These are phyloP conservation scores for Pollenia angustigena DNA, from an alignment of 2,888 invertebrate genomes.

Conservation along the genomic window DNA sequence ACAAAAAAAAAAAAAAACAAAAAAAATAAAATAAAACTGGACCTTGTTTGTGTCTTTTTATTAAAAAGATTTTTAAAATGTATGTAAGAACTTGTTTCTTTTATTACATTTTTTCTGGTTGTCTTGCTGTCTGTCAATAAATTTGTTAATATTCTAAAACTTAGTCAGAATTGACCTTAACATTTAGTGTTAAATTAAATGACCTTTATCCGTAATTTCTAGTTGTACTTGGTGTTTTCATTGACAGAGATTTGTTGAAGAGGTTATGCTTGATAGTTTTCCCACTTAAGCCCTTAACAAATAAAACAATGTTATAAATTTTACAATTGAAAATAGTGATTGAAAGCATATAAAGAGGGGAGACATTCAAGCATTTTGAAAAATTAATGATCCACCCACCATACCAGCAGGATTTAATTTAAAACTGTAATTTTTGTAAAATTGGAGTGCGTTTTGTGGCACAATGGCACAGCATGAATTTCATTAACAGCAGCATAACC, in stretches of 20 bases:
- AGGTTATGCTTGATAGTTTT: neutral
- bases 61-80: neutral
- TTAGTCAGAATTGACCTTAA: conserved; percentile 29
- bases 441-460: no score
- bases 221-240: conserved; percentile 6
- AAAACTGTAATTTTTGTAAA: no score
- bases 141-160: conserved; percentile 29
- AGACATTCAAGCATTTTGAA: no score
- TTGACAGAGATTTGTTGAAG: conserved; percentile 30
- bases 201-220: conserved; percentile 21
- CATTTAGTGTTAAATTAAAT: conserved; percentile 30
- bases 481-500: no score
- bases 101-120: conserved; percentile 4
- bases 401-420: no score
- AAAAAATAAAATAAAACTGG: no score
- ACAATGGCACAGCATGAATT: no score
- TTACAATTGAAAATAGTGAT: neutral
- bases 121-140: conserved; percentile 4
- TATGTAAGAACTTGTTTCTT: neutral
- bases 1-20: neutral
- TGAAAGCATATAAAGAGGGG: no score
- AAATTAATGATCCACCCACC: no score
- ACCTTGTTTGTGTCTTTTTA: neutral
- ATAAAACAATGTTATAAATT: neutral
- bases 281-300: neutral